Evolutionary conservation across 2,888 invertebrate genomes (phyloP).

Genomic region (Gymnocheta viridis): DNA sequence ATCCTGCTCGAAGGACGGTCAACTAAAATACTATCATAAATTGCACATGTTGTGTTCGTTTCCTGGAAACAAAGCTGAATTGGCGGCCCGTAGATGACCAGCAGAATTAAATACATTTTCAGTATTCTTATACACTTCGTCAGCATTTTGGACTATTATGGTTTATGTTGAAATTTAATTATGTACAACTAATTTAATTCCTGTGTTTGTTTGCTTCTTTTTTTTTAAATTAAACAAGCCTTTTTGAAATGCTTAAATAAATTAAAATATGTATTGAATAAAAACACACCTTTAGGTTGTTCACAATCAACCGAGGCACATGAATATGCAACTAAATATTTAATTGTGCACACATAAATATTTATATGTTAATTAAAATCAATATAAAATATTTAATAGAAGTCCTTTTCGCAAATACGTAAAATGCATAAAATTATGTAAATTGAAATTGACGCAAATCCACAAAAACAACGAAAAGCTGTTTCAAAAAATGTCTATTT

Average conservation of each 20-base stretch:
- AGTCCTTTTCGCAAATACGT: slow-evolving; percentile 61
- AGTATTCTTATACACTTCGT: no score
- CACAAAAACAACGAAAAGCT: slow-evolving; percentile 8
- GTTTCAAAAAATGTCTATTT: background rate
- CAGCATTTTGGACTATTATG: no score
- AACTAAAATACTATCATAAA: no score
- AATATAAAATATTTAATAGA: slow-evolving; percentile 50
- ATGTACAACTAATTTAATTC: no score
- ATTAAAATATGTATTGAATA: slow-evolving; percentile 35
- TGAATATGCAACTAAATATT: background rate
- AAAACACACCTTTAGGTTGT: slow-evolving; percentile 37
- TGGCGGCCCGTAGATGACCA: no score
- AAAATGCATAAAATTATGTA: slow-evolving; percentile 65
- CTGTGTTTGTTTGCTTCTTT: background rate
- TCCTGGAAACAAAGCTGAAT: no score
- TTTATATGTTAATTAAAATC: slow-evolving; percentile 67
- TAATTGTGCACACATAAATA: background rate
- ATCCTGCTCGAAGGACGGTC: no score
- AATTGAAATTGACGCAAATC: slow-evolving; percentile 62
- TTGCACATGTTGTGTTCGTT: no score
- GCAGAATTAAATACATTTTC: no score
- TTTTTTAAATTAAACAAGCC: no score
- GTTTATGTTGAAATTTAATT: no score
- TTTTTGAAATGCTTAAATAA: slow-evolving; percentile 16
- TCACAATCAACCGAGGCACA: background rate